Evolutionary conservation across 2,888 invertebrate genomes (phyloP).

Genomic region (Tipula helvola): DNA sequence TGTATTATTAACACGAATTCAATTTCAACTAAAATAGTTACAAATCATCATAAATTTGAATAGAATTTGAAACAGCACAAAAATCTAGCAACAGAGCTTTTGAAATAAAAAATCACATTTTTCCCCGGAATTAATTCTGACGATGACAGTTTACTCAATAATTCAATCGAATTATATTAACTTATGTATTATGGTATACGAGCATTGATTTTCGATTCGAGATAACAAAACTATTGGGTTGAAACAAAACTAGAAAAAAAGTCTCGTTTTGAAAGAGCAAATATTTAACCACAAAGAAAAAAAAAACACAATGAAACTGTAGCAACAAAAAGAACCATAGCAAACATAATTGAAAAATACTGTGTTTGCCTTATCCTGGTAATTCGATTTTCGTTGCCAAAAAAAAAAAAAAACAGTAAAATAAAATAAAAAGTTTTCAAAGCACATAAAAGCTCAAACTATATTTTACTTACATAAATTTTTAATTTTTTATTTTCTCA

Average conservation of each 20-base stretch:
- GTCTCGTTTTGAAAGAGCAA: neutral
- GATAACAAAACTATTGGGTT: neutral
- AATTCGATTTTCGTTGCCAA: neutral
- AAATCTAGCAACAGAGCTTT: neutral
- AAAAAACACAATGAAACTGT: neutral
- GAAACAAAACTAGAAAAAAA: neutral
- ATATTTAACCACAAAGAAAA: neutral
- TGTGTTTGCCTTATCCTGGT: neutral
- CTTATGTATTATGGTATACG: neutral
- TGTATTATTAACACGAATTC: too few species aligned
- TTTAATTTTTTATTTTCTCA: conserved; percentile 8
- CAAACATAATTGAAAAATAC: neutral
- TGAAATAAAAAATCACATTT: neutral
- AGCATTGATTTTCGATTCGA: neutral
- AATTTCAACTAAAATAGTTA: too few species aligned
- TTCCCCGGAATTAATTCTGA: neutral
- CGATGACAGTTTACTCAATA: neutral
- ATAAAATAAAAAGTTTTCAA: neutral
- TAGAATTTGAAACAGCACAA: neutral
- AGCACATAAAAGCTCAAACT: neutral
- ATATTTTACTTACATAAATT: neutral
- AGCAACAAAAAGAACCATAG: neutral
- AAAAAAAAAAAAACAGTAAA: neutral
- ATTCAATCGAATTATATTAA: neutral
- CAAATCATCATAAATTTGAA: neutral